Evolutionary conservation across 2,888 invertebrate species (phyloP).

Genomic region (Pyrochroa serraticornis): DNA sequence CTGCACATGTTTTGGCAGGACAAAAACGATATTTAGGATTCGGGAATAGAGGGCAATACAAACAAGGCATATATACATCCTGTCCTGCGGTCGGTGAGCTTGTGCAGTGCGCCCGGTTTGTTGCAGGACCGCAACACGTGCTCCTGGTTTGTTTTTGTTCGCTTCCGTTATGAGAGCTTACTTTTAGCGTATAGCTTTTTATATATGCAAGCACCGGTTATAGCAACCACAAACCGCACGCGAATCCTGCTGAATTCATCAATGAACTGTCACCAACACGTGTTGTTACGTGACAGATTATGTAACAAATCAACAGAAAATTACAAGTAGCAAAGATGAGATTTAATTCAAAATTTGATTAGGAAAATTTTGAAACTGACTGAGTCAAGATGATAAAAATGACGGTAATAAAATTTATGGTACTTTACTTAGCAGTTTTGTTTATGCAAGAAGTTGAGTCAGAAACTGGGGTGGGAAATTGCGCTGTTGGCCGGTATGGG

Average conservation of each 20-base stretch:
- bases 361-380: background rate
- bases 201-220: constrained; percentile 18
- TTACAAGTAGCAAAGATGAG: background rate
- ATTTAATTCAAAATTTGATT: background rate
- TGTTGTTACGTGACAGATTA: constrained; percentile 6
- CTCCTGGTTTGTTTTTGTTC: constrained; percentile 49
- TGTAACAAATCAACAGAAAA: background rate
- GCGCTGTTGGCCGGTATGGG: constrained; percentile 33
- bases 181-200: constrained; percentile 29
- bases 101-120: constrained; percentile 26
- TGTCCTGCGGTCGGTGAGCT: constrained; percentile 32
- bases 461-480: constrained; percentile 32
- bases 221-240: constrained; percentile 21
- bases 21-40: background rate
- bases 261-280: constrained; percentile 32
- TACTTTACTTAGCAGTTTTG: background rate
- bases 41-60: constrained; percentile 1
- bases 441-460: background rate
- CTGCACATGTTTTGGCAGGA: background rate
- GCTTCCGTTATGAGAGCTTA: constrained; percentile 42
- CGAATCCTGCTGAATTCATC: constrained; percentile 32
- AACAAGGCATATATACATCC: constrained; percentile 35
- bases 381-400: background rate
- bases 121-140: constrained; percentile 46
- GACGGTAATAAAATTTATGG: background rate